A percentile compares a stretch with the other conserved stretches of the same genome.
Evolutionary conservation across 2,113 vertebrate genomes (phyloP).

Genomic region (Embiotoca jacksoni): DNA sequence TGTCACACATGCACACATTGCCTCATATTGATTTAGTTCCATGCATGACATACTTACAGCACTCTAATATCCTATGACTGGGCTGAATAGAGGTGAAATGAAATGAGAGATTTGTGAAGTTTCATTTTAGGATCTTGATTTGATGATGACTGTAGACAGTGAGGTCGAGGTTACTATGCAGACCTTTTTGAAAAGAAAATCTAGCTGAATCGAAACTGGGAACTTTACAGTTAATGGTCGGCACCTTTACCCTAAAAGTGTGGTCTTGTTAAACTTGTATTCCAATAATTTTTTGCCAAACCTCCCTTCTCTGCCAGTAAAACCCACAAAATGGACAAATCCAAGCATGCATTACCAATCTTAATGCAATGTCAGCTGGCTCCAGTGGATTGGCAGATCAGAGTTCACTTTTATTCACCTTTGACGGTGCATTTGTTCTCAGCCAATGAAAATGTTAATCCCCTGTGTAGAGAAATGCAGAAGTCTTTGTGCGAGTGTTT

Average conservation of each 20-base stretch:
- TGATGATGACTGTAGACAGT: neutral
- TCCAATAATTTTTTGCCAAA: neutral
- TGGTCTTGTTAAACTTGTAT: neutral
- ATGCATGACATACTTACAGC: conserved; percentile 47
- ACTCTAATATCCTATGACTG: conserved; percentile 36
- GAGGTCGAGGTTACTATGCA: conserved; percentile 2
- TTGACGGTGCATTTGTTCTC: neutral
- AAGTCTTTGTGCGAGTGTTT: neutral
- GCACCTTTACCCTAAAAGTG: neutral
- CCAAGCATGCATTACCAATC: neutral
- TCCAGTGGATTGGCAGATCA: neutral
- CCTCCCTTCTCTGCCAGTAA: neutral
- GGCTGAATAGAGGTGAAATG: conserved; percentile 2
- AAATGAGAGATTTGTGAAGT: conserved; percentile 1
- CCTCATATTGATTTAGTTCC: conserved; percentile 35
- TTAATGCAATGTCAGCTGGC: neutral
- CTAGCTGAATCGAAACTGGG: neutral
- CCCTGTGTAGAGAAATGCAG: neutral
- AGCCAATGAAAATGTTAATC: neutral
- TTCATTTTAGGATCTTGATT: conserved; percentile 5
- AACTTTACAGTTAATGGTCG: neutral
- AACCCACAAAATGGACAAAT: neutral
- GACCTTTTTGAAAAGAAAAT: neutral
- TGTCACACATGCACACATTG: conserved; percentile 22
- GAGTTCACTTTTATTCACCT: neutral